These are phyloP conservation scores for Calliphora vicina DNA, from an alignment of 1,140 invertebrate species.

Conservation along the genomic window DNA sequence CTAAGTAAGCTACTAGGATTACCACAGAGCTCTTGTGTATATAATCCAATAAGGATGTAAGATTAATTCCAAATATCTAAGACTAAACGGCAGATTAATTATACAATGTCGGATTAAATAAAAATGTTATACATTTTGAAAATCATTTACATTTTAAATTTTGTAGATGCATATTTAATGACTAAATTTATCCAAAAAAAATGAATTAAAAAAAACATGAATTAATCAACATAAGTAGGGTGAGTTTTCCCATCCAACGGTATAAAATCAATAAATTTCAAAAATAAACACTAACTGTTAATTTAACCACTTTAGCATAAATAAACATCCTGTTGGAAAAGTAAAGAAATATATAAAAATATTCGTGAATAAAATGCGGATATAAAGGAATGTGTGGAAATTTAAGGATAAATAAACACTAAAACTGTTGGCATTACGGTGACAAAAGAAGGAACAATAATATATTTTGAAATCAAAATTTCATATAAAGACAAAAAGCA, in stretches of 20 bases:
- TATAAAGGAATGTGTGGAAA: not conserved
- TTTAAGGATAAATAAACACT: not conserved
- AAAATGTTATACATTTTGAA: no score
- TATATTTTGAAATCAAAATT: not conserved
- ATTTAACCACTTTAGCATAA: constrained; percentile 13
- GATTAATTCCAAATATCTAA: no score
- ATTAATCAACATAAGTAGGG: not conserved
- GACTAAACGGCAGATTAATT: no score
- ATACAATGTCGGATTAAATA: no score
- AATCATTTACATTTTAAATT: no score
- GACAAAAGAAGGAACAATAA: not conserved
- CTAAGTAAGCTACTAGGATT: no score
- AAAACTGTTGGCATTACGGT: constrained; percentile 20
- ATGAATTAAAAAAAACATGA: no score
- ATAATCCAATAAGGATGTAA: no score
- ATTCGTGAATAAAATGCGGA: not conserved
- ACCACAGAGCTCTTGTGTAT: no score
- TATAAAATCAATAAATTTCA: not conserved
- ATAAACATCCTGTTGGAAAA: constrained; percentile 9
- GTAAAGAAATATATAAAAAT: no score
- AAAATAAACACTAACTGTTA: not conserved
- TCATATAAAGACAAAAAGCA: not conserved
- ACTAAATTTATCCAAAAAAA: no score
- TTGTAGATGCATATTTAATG: no score
- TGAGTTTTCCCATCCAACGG: not conserved